Conservation (phyloP, 53 echinoderm and acorn worm species). For the Paracentrotus lividus region DNA sequence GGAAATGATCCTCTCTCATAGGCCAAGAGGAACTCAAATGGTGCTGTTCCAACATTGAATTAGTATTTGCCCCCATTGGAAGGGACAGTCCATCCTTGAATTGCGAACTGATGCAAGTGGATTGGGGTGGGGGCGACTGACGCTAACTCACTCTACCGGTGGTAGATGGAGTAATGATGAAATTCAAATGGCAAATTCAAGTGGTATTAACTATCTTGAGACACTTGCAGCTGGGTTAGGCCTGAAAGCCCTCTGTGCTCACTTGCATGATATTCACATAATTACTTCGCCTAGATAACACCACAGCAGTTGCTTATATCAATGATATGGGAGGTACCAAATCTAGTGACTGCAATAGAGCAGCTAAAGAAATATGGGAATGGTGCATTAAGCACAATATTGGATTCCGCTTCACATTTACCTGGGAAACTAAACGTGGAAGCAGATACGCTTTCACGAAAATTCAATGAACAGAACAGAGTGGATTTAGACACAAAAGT, state of each 20-base stretch:
- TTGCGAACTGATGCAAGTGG: background rate
- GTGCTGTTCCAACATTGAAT: background rate
- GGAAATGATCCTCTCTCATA: background rate
- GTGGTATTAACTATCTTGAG: background rate
- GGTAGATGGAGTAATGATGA: background rate
- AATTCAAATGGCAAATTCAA: too few relatives aligned
- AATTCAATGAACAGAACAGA: slow-evolving; percentile 27
- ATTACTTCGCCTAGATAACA: background rate
- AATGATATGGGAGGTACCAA: background rate
- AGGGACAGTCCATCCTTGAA: background rate
- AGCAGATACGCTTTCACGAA: background rate
- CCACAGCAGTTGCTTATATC: background rate
- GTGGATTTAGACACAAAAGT: background rate
- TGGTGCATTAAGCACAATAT: background rate
- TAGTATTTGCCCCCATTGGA: too few relatives aligned
- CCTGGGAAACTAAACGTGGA: background rate
- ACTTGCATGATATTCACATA: background rate
- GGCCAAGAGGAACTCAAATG: background rate
- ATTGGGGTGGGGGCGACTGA: background rate
- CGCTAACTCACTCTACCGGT: background rate
- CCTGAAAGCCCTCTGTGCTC: background rate
- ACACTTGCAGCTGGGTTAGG: background rate
- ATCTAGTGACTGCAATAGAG: background rate
- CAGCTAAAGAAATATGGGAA: too few relatives aligned
- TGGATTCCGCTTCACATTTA: background rate